Conservation (phyloP, 1,140 invertebrate genomes). For the Tetramorium simillimum region DNA sequence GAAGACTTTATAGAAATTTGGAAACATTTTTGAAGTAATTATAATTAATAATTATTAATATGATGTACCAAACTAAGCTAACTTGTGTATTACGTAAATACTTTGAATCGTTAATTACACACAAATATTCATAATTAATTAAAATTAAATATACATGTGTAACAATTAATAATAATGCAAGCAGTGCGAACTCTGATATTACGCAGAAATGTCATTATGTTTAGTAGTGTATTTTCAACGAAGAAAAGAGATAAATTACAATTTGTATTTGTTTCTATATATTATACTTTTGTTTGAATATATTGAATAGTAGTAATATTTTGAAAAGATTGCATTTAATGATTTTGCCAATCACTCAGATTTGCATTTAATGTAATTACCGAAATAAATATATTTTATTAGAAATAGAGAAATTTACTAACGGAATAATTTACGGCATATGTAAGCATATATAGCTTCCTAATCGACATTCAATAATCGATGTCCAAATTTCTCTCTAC, state of each 20-base stretch:
- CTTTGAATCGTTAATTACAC: constrained; percentile 49
- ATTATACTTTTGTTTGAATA: neutral
- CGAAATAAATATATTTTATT: neutral
- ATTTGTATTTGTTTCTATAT: neutral
- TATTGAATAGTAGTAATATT: neutral
- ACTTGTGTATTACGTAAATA: neutral
- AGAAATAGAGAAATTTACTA: neutral
- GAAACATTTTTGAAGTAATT: constrained; percentile 24
- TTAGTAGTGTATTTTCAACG: constrained; percentile 21
- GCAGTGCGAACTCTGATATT: constrained; percentile 14
- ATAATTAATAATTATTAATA: constrained; percentile 21
- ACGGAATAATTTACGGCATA: neutral
- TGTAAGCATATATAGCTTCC: neutral
- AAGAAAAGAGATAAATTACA: constrained; percentile 29
- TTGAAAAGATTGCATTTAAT: neutral
- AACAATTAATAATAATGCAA: constrained; percentile 49
- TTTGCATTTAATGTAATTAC: neutral
- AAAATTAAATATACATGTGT: constrained; percentile 45
- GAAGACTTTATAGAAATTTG: constrained; percentile 6
- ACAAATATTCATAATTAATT: constrained; percentile 45
- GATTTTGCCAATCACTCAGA: neutral
- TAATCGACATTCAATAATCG: constrained; percentile 49
- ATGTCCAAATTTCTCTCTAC: constrained; percentile 37
- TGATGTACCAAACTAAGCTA: constrained; percentile 28
- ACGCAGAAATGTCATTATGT: constrained; percentile 26